phyloP scores from a whole-genome alignment of 2,888 invertebrate species.

The Phaedon cochleariae region DNA sequence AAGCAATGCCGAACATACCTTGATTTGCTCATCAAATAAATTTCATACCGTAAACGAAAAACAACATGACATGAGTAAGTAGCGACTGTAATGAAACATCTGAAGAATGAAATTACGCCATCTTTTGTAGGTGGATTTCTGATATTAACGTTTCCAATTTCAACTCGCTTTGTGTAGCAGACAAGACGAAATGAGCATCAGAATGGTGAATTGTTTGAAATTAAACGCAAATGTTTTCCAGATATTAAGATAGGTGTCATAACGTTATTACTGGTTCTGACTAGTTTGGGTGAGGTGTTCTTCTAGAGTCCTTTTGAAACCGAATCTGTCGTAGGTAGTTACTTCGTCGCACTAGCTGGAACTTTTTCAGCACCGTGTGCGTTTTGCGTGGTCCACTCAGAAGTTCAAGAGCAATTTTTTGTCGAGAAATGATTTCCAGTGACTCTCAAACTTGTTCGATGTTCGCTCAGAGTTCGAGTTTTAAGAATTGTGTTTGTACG shows the following conservation, averaged over 20 bases:
- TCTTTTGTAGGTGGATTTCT: conserved; percentile 41
- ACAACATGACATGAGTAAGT: conserved; percentile 19
- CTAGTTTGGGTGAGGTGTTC: too few relatives aligned
- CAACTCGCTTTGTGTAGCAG: conserved; percentile 40
- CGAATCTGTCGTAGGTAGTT: too few relatives aligned
- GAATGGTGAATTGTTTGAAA: conserved; percentile 37
- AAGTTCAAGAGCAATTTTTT: too few relatives aligned
- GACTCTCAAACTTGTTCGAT: too few relatives aligned
- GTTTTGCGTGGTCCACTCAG: too few relatives aligned
- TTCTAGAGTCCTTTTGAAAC: too few relatives aligned
- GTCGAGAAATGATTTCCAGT: too few relatives aligned
- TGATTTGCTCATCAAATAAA: conserved; percentile 21
- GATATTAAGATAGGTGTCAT: conserved; percentile 30
- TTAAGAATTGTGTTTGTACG: too few relatives aligned
- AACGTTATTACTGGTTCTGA: too few relatives aligned
- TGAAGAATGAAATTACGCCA: conserved; percentile 42
- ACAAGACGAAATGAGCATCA: conserved; percentile 42
- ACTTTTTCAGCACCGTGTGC: too few relatives aligned
- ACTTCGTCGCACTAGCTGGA: too few relatives aligned
- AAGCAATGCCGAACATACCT: conserved; percentile 5
- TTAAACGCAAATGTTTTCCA: conserved; percentile 40
- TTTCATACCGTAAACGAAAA: conserved; percentile 19
- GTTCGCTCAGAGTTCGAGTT: too few relatives aligned
- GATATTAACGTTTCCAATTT: conserved; percentile 45
- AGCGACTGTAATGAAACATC: conserved; percentile 41